Conservation (phyloP, 2,113 vertebrate species). For the Oophaga pumilio region DNA sequence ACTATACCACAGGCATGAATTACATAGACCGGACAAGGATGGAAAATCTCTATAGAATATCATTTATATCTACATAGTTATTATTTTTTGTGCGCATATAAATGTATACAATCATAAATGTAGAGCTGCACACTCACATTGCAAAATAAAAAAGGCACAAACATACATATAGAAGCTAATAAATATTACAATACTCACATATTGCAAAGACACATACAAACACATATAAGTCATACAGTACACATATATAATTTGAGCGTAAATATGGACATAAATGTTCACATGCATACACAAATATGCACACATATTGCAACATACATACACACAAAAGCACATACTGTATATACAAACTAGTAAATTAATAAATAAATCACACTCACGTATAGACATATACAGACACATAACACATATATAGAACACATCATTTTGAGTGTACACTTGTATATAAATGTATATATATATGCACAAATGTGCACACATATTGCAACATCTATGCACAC, state of each 20-base stretch:
- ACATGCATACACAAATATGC: not conserved
- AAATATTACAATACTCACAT: not conserved
- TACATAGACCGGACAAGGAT: not conserved
- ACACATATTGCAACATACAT: not conserved
- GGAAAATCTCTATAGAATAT: too few species aligned
- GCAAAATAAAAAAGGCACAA: too few species aligned
- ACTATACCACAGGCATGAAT: slow-evolving; percentile 4
- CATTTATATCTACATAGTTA: not conserved
- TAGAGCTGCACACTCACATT: too few species aligned
- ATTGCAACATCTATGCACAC: not conserved
- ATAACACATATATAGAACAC: not conserved
- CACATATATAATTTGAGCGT: not conserved
- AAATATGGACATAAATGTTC: not conserved
- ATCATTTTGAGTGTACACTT: not conserved
- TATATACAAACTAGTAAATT: not conserved
- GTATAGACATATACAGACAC: not conserved
- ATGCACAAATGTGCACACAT: not conserved
- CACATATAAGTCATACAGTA: not conserved
- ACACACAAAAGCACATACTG: not conserved
- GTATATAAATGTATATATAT: not conserved
- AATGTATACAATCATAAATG: too few species aligned
- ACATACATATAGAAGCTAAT: too few species aligned
- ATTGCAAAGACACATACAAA: not conserved
- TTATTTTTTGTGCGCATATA: not conserved
- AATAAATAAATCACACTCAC: not conserved